Base-by-base conservation (phyloP, 2,113 vertebrate genomes). In the Dissostichus mawsoni region DNA sequence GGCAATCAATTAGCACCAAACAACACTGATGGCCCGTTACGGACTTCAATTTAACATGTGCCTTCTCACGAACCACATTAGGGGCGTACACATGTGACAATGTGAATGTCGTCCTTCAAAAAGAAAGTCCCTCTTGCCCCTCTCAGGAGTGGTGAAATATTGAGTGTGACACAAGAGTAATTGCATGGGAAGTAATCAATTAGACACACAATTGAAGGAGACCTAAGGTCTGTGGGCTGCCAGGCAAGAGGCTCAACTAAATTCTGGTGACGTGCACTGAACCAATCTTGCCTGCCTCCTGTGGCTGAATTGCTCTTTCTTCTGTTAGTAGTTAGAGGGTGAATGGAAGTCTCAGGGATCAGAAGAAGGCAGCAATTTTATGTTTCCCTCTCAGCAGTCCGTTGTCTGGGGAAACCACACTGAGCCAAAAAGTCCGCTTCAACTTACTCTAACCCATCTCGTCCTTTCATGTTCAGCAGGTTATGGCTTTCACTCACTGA, bases 171-270 rank as follows among this genome's bases (percentile, higher is more conserved):
- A 94, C 83, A 64, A 90, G 90, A 90, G 91, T 95, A 95, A 95
- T 95, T 95, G 94, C 93, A 94, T 93, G 86, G 93, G 93, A 95
- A 94, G 92, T 94, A 93, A 95, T 95, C 94, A 94, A 94, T 95
- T 94, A 94, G 92, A 89, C 92, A 90, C 92, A 94, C 94, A 92
- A 95, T 94, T 94, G 94, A 93, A 93, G 87, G 91, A 92, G 92
- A 94, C 93, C 94, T 81, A 73, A 89, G 94, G 93, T 93, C 93
- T 89, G 90, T 67, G 75, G 79, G 91, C 93, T 93, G 93, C 92
- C 85, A 92, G 88, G 86, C 81, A 87, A 77, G 80, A 86, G 85
- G 71, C 86, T 70, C 58, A 71, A 86, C 91, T 90, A 91, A 91
- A 90, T 92, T 90, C 86, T 82, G 89, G 86, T 76, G 83, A 90